Evolutionary conservation across 2,797 vertebrate genomes (phyloP).

Genomic region (Epinephelus awoara): DNA sequence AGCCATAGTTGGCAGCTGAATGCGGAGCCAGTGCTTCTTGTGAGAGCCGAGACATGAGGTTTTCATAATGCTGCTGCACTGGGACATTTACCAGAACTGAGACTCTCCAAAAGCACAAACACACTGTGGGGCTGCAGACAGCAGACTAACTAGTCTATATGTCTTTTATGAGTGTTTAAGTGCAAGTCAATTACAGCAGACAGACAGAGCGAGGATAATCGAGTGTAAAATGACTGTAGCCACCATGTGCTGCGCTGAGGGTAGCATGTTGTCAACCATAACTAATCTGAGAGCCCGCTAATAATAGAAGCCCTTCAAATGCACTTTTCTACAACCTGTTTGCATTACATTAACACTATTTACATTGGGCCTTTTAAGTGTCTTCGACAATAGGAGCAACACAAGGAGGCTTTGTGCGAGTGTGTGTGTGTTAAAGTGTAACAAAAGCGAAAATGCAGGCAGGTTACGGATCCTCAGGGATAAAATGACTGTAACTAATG

Average conservation of each 20-base stretch:
- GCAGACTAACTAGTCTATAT: not conserved
- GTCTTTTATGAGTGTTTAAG: conserved; percentile 24
- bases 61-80: conserved; percentile 14
- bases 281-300: conserved; percentile 60
- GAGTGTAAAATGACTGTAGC: conserved; percentile 61
- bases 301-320: conserved; percentile 49
- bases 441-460: conserved; percentile 14
- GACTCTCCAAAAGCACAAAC: not conserved
- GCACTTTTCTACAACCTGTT: conserved; percentile 38
- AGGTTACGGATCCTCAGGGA: conserved; percentile 5
- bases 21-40: conserved; percentile 7
- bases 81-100: conserved; percentile 11
- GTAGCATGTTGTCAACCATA: conserved; percentile 45
- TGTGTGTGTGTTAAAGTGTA: conserved; percentile 6
- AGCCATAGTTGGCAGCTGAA: not conserved
- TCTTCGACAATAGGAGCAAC: conserved; percentile 21
- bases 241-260: conserved; percentile 39
- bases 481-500: conserved; percentile 44
- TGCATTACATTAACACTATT: conserved; percentile 55
- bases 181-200: conserved; percentile 45
- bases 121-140: not conserved
- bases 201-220: conserved; percentile 40
- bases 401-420: conserved; percentile 9
- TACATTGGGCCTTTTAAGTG: conserved; percentile 19
- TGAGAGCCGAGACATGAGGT: conserved; percentile 15